phyloP scores from a whole-genome alignment of 2,113 vertebrate species.

The Tychaedon coryphoeus region DNA sequence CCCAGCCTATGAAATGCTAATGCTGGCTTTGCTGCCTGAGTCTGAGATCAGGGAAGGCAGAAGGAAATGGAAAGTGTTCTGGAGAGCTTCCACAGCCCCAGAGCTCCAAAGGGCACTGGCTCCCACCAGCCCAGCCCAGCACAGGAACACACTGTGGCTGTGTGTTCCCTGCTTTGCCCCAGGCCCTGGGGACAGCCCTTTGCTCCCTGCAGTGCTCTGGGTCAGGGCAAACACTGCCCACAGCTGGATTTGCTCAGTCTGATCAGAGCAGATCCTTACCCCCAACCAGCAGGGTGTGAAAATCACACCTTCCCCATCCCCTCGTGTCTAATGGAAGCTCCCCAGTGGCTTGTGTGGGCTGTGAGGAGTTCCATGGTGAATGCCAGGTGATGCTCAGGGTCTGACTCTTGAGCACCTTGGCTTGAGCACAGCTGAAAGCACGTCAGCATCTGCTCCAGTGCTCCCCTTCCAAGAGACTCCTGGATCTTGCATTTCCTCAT shows the following conservation, averaged over 20 bases:
- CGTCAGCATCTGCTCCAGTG: too few species aligned
- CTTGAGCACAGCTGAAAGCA: too few species aligned
- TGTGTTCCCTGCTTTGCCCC: background rate
- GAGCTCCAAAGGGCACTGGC: background rate
- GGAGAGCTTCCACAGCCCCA: background rate
- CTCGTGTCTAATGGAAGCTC: background rate
- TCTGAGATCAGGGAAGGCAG: background rate
- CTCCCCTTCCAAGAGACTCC: too few species aligned
- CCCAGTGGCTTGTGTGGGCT: background rate
- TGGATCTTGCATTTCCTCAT: too few species aligned
- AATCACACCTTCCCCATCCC: background rate
- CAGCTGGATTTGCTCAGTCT: background rate
- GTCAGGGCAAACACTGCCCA: background rate
- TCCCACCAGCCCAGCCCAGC: background rate
- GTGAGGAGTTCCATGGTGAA: rapidly evolving
- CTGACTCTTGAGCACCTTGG: background rate
- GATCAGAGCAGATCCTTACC: background rate
- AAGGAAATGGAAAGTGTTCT: background rate
- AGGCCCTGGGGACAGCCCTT: background rate
- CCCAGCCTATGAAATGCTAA: background rate
- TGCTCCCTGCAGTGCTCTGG: background rate
- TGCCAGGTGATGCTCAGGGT: background rate
- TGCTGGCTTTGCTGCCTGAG: background rate
- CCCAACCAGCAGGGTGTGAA: rapidly evolving
- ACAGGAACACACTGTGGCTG: background rate